These are phyloP conservation scores for Arenaria interpres DNA, from an alignment of 2,113 vertebrate genomes.

Conservation along the genomic window DNA sequence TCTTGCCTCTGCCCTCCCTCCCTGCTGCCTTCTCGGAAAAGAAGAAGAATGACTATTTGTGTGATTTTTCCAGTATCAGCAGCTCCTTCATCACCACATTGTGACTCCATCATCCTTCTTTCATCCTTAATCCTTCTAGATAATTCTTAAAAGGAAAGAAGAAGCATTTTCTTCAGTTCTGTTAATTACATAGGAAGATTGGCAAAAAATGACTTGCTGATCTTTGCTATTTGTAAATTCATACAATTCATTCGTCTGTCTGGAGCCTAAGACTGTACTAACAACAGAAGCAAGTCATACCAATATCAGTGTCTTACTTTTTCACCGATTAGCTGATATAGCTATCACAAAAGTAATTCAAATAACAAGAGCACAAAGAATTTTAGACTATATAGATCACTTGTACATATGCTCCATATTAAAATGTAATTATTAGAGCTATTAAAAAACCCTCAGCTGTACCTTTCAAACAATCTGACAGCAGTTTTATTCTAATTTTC, in stretches of 20 bases:
- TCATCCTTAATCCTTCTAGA: neutral
- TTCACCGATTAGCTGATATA: neutral
- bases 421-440: neutral
- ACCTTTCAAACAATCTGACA: neutral
- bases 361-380: neutral
- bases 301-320: neutral
- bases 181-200: neutral
- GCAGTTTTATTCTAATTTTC: neutral
- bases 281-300: neutral
- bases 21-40: neutral
- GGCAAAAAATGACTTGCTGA: neutral
- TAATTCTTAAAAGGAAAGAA: neutral
- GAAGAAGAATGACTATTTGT: neutral
- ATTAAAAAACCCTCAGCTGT: neutral
- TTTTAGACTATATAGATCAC: neutral
- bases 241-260: neutral
- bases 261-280: neutral
- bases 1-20: accelerated
- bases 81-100: neutral
- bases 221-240: neutral
- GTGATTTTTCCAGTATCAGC: neutral
- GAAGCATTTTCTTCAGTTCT: neutral
- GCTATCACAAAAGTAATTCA: neutral
- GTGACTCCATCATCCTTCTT: neutral
- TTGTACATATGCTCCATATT: neutral